Evolutionary conservation across 2,888 invertebrate genomes (phyloP), one percentile per base, ranked within the genome.

Genomic region (Artemia sp.): DNA sequence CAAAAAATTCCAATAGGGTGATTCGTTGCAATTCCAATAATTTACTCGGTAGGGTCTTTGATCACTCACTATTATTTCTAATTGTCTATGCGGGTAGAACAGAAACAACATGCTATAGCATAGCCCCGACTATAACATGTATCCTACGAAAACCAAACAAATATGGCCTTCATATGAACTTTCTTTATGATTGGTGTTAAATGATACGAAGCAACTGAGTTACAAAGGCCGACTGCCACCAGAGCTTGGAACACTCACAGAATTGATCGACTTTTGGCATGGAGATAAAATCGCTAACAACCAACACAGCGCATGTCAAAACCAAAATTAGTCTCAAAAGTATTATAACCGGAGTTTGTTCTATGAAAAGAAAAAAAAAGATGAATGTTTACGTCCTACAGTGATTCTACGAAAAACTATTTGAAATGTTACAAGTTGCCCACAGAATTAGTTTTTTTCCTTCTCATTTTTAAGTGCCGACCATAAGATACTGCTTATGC

Each of bases 21-120:
- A 24, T 24, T 58, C 64, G 64, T 58, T 58, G 10, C 64, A 58
- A 10, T 58, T 58, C 64, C 64, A 58, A 58, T 19, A 58, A 24
- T 58, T 58, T 24, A 24, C 14, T 24, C 64, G n/a, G 64, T 10
- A 58, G 11, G n/a, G 64, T 9, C 64, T 58, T 24, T 58, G 64
- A 10, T 58, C 64, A 58, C 64, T 58, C 14, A 58, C 64, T 58
- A 58, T 24, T n/a, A 58, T 58, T 58, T 58, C 64, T 58, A 58
- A 58, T 24, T 58, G 64, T 24, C 64, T 58, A 58, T 58, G 64
- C 64, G 64, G 64, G 64, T 58, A 58, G 24, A 58, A 58, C 64
- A n/a, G 24, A n/a, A 58, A 24, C 64, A n/a, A 58, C 64, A 58
- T 58, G 64, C 64, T 58, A 58, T 24, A 58, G 64, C 64, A 58